A percentile compares a stretch with the other conserved stretches of the same genome.
Evolutionary conservation across 1,140 invertebrate species (phyloP).

Genomic region (Leptonema lineaticorne): DNA sequence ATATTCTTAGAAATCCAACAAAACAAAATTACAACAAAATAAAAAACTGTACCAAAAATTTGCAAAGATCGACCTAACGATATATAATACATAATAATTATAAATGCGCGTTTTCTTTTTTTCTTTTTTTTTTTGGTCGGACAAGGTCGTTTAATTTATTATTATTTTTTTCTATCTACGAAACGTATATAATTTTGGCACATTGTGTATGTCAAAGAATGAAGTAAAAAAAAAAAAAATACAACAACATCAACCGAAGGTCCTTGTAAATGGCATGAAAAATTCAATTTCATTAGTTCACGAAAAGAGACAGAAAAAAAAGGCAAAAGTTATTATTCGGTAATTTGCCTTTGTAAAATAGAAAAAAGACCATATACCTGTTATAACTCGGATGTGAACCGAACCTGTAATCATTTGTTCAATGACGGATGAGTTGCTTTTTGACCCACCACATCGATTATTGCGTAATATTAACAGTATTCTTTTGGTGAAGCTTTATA

Average conservation of each 20-base stretch:
- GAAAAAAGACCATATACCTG: neutral
- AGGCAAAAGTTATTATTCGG: neutral
- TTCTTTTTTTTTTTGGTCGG: too few species aligned
- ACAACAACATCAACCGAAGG: too few species aligned
- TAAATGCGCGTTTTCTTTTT: neutral
- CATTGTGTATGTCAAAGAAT: neutral
- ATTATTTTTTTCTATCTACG: neutral
- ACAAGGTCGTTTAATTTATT: neutral
- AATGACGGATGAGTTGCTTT: constrained; percentile 6
- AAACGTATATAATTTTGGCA: constrained; percentile 5
- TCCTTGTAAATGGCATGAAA: neutral
- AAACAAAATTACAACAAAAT: too few species aligned
- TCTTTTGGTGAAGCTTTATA: too few species aligned
- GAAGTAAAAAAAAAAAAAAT: too few species aligned
- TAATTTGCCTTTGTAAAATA: neutral
- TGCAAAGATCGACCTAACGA: neutral
- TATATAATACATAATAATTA: neutral
- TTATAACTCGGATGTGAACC: neutral
- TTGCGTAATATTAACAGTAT: too few species aligned
- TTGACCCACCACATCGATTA: neutral
- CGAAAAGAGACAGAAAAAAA: neutral
- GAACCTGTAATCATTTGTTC: constrained; percentile 3
- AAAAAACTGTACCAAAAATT: too few species aligned
- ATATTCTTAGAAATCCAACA: too few species aligned
- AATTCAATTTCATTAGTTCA: constrained; percentile 5